These are phyloP conservation scores for Erebia palarica DNA, from an alignment of 2,888 invertebrate species.

Conservation along the genomic window DNA sequence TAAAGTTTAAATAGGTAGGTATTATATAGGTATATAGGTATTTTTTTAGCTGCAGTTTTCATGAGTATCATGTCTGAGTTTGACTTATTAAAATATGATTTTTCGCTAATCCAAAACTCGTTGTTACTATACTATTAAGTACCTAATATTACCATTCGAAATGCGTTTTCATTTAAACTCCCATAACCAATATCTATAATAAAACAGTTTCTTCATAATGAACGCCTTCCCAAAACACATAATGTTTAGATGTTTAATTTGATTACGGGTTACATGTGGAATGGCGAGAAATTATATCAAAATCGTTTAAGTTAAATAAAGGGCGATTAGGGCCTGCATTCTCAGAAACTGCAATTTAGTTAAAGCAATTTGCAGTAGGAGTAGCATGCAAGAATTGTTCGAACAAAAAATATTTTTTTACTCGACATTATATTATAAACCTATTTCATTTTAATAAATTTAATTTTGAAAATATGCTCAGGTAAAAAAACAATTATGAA, in stretches of 20 bases:
- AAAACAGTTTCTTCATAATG: slow-evolving; percentile 70
- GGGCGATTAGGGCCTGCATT: slow-evolving; percentile 58
- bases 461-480: too few relatives aligned
- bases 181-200: slow-evolving; percentile 64
- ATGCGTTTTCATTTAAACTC: slow-evolving; percentile 30
- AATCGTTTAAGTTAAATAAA: slow-evolving; percentile 72
- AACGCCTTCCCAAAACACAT: slow-evolving; percentile 70
- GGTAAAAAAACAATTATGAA: too few relatives aligned
- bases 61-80: too few relatives aligned
- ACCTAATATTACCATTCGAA: slow-evolving; percentile 19
- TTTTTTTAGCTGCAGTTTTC: too few relatives aligned
- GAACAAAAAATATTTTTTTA: background rate
- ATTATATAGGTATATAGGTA: too few relatives aligned
- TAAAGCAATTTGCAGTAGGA: slow-evolving; percentile 24
- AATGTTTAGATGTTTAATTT: slow-evolving; percentile 75
- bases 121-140: background rate
- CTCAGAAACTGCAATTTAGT: slow-evolving; percentile 58
- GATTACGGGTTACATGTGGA: slow-evolving; percentile 66
- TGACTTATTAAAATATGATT: background rate
- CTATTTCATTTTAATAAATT: too few relatives aligned
- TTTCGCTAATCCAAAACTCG: background rate
- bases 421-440: background rate
- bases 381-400: slow-evolving; percentile 5
- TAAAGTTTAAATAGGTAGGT: too few relatives aligned
- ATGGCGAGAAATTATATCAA: slow-evolving; percentile 68